Conservation (phyloP, 1,140 invertebrate species). For the Bombus pyrosoma region DNA sequence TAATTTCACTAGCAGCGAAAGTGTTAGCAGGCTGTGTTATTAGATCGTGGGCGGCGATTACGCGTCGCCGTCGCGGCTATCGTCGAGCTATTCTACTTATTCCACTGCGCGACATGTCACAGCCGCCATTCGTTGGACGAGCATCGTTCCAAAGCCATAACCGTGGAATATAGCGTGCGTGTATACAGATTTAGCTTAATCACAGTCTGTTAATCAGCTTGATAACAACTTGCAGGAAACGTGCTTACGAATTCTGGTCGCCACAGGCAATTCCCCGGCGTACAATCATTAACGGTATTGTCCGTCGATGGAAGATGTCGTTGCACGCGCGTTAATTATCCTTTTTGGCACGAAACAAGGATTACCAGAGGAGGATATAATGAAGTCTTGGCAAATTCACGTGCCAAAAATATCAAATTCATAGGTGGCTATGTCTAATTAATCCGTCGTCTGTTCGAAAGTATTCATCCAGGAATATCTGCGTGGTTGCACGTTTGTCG, state of each 20-base stretch:
- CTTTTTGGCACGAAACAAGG: not conserved
- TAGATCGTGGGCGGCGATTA: not conserved
- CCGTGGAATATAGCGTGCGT: not conserved
- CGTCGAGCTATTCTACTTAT: not conserved
- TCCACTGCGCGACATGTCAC: not conserved
- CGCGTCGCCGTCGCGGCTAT: not conserved
- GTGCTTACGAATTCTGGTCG: slow-evolving; percentile 62
- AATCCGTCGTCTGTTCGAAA: not conserved
- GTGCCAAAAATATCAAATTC: not conserved
- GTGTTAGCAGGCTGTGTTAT: not conserved
- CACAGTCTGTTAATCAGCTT: slow-evolving; percentile 69
- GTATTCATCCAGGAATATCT: slow-evolving; percentile 16
- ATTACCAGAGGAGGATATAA: not conserved
- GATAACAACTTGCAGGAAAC: slow-evolving; percentile 67
- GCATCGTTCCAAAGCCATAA: not conserved
- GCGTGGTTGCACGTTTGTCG: not conserved
- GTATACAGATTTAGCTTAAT: slow-evolving; percentile 56
- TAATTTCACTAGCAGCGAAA: not conserved
- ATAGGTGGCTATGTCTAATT: slow-evolving; percentile 6
- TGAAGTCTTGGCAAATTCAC: not conserved
- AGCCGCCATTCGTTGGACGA: not conserved
- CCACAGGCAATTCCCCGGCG: slow-evolving; percentile 34
- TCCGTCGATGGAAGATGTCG: slow-evolving; percentile 9
- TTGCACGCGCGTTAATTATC: slow-evolving; percentile 20
- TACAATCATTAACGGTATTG: slow-evolving; percentile 58